Evolutionary conservation across 92 coral and sea anemone genomes (phyloP).

Genomic region (Palythoa caribaeorum): DNA sequence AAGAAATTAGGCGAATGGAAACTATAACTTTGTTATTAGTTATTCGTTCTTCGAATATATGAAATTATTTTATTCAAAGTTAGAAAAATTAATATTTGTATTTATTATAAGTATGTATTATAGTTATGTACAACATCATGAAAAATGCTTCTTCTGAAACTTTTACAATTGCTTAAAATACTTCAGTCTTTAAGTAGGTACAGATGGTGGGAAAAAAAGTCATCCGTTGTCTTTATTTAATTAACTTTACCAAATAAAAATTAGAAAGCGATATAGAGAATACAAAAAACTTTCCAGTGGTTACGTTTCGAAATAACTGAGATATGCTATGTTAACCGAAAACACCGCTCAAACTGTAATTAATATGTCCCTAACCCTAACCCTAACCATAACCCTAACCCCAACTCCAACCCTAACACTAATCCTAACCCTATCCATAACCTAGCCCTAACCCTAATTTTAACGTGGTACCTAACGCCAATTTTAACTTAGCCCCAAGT

Average conservation of each 20-base stretch:
- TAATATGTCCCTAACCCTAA: no score
- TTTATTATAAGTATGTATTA: neutral
- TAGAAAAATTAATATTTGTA: neutral
- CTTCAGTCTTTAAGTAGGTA: neutral
- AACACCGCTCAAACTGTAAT: neutral
- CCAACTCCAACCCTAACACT: neutral
- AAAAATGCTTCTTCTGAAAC: slow-evolving; percentile 1
- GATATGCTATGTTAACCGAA: no score
- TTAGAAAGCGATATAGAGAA: neutral
- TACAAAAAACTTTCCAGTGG: neutral
- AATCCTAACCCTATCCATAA: neutral
- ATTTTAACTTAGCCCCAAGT: neutral
- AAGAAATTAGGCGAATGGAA: slow-evolving; percentile 1
- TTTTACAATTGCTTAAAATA: neutral
- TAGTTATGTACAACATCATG: neutral
- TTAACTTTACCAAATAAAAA: neutral
- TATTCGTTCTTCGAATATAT: neutral
- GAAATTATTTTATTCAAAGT: neutral
- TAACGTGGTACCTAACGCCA: neutral
- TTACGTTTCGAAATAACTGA: neutral
- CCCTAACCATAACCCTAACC: no score
- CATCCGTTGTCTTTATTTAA: neutral
- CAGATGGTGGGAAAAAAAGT: no score
- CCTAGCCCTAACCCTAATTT: neutral
- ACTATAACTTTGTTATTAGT: neutral